A percentile compares a stretch with the other conserved stretches of the same genome.
Evolutionary conservation across 2,888 invertebrate genomes (phyloP).

Genomic region (Pardosa pseudoannulata): DNA sequence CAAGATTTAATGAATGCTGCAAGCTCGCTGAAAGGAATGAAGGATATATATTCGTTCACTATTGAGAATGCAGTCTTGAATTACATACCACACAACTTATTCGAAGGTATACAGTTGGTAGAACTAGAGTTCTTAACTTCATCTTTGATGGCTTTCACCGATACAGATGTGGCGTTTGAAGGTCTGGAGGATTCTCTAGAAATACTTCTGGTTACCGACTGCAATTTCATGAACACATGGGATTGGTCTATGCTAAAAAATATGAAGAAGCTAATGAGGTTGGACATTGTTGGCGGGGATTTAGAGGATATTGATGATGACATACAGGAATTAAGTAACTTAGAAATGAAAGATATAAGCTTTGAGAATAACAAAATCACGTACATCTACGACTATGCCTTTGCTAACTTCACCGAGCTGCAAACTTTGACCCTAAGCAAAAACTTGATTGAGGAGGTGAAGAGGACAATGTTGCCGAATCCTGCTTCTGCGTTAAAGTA

Average conservation of each 20-base stretch:
- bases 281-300: conserved; percentile 37
- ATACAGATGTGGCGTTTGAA: conserved; percentile 46
- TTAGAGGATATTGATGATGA: conserved; percentile 35
- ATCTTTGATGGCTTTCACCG: conserved; percentile 30
- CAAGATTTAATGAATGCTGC: conserved; percentile 29
- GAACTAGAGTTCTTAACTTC: conserved; percentile 43
- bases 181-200: conserved; percentile 55
- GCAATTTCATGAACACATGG: conserved; percentile 39
- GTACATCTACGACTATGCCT: conserved; percentile 31
- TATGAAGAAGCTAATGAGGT: conserved; percentile 21
- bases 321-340: conserved; percentile 15
- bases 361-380: conserved; percentile 33
- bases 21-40: background rate
- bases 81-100: conserved; percentile 40
- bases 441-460: conserved; percentile 27
- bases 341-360: conserved; percentile 4
- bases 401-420: conserved; percentile 30
- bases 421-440: conserved; percentile 1
- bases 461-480: conserved; percentile 44
- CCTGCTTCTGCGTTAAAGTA: conserved; percentile 20
- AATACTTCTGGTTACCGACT: conserved; percentile 23
- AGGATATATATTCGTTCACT: conserved; percentile 26
- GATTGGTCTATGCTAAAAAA: conserved; percentile 52
- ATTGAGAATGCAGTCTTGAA: conserved; percentile 37
- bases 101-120: conserved; percentile 14